Conservation (phyloP, 2,888 invertebrate species). For the Dryomyza anilis region DNA sequence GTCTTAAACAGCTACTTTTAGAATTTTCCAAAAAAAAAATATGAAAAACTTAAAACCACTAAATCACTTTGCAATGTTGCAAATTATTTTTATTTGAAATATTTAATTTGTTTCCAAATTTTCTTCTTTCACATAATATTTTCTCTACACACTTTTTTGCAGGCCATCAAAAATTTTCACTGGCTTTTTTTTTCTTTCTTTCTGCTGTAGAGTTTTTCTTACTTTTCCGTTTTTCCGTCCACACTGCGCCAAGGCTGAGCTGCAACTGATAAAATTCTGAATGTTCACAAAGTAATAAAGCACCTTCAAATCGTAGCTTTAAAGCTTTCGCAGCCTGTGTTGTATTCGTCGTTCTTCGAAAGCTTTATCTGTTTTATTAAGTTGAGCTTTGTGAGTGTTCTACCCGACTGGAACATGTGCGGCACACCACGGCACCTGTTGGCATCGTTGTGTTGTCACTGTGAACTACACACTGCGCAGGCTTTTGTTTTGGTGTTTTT, state of each 20-base stretch:
- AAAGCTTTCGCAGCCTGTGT: slow-evolving; percentile 34
- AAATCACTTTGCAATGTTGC: no score
- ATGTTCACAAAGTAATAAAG: slow-evolving; percentile 26
- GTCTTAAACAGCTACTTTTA: no score
- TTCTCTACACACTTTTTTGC: neutral
- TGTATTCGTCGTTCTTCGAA: slow-evolving; percentile 18
- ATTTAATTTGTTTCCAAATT: neutral
- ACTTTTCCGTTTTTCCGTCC: slow-evolving; percentile 34
- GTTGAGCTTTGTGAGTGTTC: neutral
- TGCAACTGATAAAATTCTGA: slow-evolving; percentile 40
- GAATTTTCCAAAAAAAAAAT: no score
- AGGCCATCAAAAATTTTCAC: slow-evolving; percentile 4
- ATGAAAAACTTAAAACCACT: no score
- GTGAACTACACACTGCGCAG: slow-evolving; percentile 42
- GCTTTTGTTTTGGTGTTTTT: slow-evolving; percentile 39
- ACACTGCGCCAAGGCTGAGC: slow-evolving; percentile 35
- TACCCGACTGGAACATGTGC: slow-evolving; percentile 6
- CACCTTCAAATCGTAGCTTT: slow-evolving; percentile 29
- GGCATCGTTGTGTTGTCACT: slow-evolving; percentile 46
- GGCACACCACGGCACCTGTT: slow-evolving; percentile 56
- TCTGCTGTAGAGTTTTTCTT: no score
- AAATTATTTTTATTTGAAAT: neutral
- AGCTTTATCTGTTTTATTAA: neutral
- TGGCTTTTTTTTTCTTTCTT: slow-evolving; percentile 16
- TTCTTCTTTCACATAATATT: neutral